Evolutionary conservation across 2,888 invertebrate species (phyloP).

Genomic region (Ophion slaviceki): DNA sequence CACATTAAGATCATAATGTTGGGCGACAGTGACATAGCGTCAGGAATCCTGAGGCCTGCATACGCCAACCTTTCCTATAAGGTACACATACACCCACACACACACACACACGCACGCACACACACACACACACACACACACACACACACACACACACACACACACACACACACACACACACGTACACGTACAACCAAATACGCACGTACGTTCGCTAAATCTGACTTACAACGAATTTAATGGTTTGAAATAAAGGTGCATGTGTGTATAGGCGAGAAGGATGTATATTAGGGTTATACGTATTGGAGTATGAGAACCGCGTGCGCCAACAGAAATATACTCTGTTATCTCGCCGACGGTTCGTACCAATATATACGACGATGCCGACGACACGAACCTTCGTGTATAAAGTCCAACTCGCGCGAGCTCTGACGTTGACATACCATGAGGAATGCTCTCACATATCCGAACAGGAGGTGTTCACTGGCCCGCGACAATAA

Average conservation of each 20-base stretch:
- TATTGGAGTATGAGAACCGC: slow-evolving; percentile 16
- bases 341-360: slow-evolving; percentile 27
- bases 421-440: slow-evolving; percentile 74
- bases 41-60: slow-evolving; percentile 72
- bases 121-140: slow-evolving; percentile 1
- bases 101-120: not conserved
- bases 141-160: not conserved
- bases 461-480: slow-evolving; percentile 64
- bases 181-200: slow-evolving; percentile 35
- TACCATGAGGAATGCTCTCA: slow-evolving; percentile 74
- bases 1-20: slow-evolving; percentile 78
- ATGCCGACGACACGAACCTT: slow-evolving; percentile 43
- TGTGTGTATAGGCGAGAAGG: slow-evolving; percentile 4
- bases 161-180: not conserved
- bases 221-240: slow-evolving; percentile 80
- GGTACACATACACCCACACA: not conserved
- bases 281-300: slow-evolving; percentile 19
- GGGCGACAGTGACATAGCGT: slow-evolving; percentile 77
- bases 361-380: slow-evolving; percentile 5
- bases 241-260: slow-evolving; percentile 75
- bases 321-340: slow-evolving; percentile 37
- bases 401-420: slow-evolving; percentile 44
- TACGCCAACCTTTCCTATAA: slow-evolving; percentile 48
- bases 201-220: slow-evolving; percentile 70
- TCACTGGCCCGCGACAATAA: slow-evolving; percentile 20